Base-by-base conservation (phyloP, 1,140 invertebrate genomes). In the Drosophila paulistorum region DNA sequence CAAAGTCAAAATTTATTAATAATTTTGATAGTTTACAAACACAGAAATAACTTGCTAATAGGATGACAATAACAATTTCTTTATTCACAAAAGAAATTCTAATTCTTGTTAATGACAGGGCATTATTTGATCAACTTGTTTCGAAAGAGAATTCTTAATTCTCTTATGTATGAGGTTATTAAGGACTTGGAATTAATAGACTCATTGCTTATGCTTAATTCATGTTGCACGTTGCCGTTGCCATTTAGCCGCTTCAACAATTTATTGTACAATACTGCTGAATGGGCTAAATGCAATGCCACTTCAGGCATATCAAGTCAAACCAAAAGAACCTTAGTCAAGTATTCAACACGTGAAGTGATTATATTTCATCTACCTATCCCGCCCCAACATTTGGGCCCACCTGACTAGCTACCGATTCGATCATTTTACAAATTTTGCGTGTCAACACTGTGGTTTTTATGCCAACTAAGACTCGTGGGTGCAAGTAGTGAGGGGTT, bases 401-500 rank as follows among this genome's bases (percentile, higher is more conserved):
- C 37, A 13, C 37, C 45, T 13, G 23, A 33, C 58, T 51, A 35
- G 41, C 63, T 41, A 51, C 7, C 61, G 23, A 11, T 54, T 48
- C 26, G 66, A 84, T 84, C 77, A 65, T 66, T 83, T 84, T 73
- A 77, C 73, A 66, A 69, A 63, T 75, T 77, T 71, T 71, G 67
- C 48, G 54, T 77, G 79, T 66, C 68, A 77, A 80, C 74, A 77
- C 26, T 77, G 78, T 35, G 68, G 77, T 61, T 71, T 63, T 30
- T 51, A 62, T 51, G n/a, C 42, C 11, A 48, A 64, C 37, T 62
- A 33, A 42, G 39, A 51, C 61, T 48, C 42, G 17, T 39, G 37
- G 37, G 11, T 39, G 37, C 37, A 39, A 39, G 11, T 39, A 30
- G 30, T 13, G 37, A 13, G 11, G 37, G 37, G 37, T 13, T 48